Percentiles rank a stretch among this genome's conserved stretches.
phyloP scores from a whole-genome alignment of 2,888 invertebrate genomes.

The Zhengitettix transpicula region DNA sequence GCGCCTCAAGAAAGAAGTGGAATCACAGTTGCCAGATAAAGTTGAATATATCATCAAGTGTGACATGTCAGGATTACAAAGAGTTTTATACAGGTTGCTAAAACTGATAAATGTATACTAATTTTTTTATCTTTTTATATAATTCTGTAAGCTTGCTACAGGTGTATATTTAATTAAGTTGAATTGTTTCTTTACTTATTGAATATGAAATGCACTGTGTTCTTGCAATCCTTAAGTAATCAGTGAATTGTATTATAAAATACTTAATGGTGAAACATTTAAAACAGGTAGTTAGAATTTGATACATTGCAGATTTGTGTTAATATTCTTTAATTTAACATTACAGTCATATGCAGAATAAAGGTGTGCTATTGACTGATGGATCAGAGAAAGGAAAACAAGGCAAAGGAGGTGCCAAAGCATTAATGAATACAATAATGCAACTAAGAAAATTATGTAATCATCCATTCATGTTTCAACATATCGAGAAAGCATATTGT shows the following conservation, averaged over 20 bases:
- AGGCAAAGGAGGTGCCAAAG: conserved; percentile 32
- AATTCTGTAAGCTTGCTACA: too few relatives aligned
- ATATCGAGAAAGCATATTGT: conserved; percentile 38
- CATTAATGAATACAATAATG: conserved; percentile 47
- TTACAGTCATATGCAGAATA: conserved; percentile 36
- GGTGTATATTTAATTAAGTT: too few relatives aligned
- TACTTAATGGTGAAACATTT: too few relatives aligned
- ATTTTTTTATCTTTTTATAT: too few relatives aligned
- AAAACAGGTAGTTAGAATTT: too few relatives aligned
- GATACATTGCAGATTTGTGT: too few relatives aligned
- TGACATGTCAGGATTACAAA: conserved; percentile 44
- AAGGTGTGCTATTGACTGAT: conserved; percentile 37
- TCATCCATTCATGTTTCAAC: conserved; percentile 48
- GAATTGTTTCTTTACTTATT: too few relatives aligned
- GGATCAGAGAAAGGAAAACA: conserved; percentile 35
- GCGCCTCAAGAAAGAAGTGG: conserved; percentile 45
- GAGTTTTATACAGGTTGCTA: conserved; percentile 28
- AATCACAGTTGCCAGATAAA: conserved; percentile 46
- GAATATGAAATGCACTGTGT: too few relatives aligned
- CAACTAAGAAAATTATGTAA: conserved; percentile 47
- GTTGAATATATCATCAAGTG: conserved; percentile 45
- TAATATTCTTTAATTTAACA: background rate
- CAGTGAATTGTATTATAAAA: too few relatives aligned
- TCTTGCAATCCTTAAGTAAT: too few relatives aligned
- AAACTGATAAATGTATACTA: background rate